phyloP scores from a whole-genome alignment of 2,888 invertebrate species.

The Physocephala rufipes region DNA sequence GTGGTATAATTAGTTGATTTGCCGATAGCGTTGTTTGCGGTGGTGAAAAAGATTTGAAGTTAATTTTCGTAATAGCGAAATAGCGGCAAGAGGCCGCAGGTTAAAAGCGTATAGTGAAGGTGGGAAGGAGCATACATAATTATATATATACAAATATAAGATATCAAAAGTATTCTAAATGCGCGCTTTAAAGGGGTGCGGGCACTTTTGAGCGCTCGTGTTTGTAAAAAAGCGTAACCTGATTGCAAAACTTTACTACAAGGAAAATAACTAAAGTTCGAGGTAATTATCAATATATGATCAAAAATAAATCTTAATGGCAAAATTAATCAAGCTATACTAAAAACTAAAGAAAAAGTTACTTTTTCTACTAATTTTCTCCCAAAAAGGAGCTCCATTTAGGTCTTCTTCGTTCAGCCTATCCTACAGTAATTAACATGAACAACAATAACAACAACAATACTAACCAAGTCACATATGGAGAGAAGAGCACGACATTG shows the following conservation, averaged over 20 bases:
- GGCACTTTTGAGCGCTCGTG: constrained; percentile 4
- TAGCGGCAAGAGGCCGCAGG: neutral
- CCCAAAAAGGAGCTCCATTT: neutral
- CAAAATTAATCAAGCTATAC: neutral
- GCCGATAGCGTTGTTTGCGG: neutral
- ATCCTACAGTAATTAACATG: neutral
- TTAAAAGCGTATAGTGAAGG: neutral
- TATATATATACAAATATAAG: neutral
- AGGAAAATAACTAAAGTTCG: constrained; percentile 7
- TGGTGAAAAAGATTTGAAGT: no score
- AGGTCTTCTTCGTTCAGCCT: neutral
- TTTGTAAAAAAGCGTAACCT: constrained; percentile 1
- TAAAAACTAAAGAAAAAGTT: constrained; percentile 12
- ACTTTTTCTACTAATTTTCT: no score
- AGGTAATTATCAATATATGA: neutral
- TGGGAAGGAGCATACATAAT: neutral
- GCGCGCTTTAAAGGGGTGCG: constrained; percentile 4
- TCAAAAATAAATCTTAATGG: neutral
- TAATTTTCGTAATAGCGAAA: no score
- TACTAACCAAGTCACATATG: constrained; percentile 33
- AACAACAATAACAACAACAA: no score
- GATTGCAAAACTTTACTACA: neutral
- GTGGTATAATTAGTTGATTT: constrained; percentile 11
- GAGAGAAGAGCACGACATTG: constrained; percentile 45
- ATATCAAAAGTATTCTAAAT: neutral